A percentile compares a stretch with the other conserved stretches of the same genome.
phyloP scores from a whole-genome alignment of 2,113 vertebrate species.

The Nannospalax galili region DNA sequence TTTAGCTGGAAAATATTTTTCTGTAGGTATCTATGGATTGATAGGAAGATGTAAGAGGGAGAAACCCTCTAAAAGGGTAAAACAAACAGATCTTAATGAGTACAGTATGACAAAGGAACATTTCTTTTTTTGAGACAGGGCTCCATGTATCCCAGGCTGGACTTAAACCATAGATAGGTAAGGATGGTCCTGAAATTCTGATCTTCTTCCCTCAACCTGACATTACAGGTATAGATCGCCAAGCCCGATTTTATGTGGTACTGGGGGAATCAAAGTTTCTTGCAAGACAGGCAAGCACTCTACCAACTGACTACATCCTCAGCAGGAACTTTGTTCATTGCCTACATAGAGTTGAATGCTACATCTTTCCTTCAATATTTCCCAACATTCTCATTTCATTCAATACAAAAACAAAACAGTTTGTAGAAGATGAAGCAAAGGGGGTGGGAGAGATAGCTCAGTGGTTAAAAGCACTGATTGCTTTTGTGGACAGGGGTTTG shows the following conservation, averaged over 20 bases:
- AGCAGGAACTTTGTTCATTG: not conserved
- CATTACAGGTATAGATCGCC: not conserved
- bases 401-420: not conserved
- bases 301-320: not conserved
- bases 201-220: not conserved
- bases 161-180: not conserved
- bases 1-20: conserved; percentile 42
- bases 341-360: not conserved
- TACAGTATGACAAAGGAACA: not conserved
- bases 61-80: conserved; percentile 8
- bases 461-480: no score
- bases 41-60: not conserved
- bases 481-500: no score
- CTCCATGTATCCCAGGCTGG: not conserved
- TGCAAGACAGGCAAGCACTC: not conserved
- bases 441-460: no score
- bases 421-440: not conserved
- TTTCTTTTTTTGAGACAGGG: not conserved
- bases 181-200: not conserved
- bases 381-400: not conserved
- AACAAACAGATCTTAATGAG: conserved; percentile 21
- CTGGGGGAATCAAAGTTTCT: not conserved
- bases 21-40: not conserved
- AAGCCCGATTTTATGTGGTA: not conserved
- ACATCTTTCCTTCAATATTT: not conserved